Conservation (phyloP, 1,140 invertebrate genomes). For the Pollicipes pollicipes region DNA sequence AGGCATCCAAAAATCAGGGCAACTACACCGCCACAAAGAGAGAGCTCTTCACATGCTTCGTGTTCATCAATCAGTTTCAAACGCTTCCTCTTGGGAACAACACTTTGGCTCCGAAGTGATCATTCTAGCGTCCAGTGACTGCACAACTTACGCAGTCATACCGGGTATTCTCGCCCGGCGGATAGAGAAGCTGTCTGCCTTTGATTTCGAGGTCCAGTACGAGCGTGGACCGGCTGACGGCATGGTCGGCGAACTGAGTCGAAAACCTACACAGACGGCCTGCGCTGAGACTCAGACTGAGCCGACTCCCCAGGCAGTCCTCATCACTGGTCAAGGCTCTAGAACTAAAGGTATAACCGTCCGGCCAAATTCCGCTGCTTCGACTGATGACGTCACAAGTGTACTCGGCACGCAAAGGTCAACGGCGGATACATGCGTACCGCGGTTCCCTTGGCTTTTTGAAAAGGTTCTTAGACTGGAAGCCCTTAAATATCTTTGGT, state of each 20-base stretch:
- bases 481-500: too few relatives aligned
- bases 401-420: too few relatives aligned
- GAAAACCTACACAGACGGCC: too few relatives aligned
- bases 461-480: too few relatives aligned
- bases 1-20: constrained; percentile 5
- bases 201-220: background rate
- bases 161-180: background rate
- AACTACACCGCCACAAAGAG: background rate
- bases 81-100: background rate
- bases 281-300: too few relatives aligned
- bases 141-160: background rate
- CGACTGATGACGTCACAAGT: too few relatives aligned
- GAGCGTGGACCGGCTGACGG: background rate
- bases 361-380: too few relatives aligned
- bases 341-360: too few relatives aligned
- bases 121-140: constrained; percentile 4
- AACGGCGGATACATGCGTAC: too few relatives aligned
- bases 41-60: constrained; percentile 4
- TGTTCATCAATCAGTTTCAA: background rate
- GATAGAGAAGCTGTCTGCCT: background rate
- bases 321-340: too few relatives aligned
- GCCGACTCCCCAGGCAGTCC: background rate
- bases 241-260: too few relatives aligned
- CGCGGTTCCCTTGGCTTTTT: too few relatives aligned
- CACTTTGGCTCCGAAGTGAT: background rate